phyloP scores from a whole-genome alignment of 2,113 vertebrate species.

The Pardalotus punctatus region DNA sequence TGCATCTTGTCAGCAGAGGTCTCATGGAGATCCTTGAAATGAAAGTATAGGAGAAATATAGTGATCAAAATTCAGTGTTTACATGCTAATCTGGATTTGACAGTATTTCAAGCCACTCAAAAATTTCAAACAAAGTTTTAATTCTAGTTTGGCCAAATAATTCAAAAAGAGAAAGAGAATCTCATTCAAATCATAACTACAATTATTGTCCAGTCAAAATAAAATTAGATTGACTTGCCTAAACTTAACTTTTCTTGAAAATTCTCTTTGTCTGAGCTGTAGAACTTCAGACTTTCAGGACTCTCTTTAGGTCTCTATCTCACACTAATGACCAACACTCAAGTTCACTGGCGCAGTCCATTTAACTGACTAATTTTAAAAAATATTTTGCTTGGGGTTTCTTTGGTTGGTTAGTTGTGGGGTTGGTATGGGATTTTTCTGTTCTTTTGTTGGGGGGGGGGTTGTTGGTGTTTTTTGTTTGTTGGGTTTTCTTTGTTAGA shows the following conservation, averaged over 20 bases:
- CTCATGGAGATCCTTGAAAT: background rate
- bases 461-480: background rate
- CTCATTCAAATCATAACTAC: background rate
- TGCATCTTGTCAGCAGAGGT: background rate
- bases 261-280: background rate
- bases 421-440: background rate
- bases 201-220: background rate
- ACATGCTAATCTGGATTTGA: background rate
- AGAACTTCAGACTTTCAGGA: background rate
- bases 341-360: background rate
- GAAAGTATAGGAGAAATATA: background rate
- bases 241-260: background rate
- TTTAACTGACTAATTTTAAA: background rate
- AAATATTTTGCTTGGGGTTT: background rate
- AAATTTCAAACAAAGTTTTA: background rate
- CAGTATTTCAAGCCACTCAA: background rate
- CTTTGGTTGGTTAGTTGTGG: background rate
- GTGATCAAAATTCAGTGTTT: background rate
- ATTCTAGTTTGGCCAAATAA: background rate
- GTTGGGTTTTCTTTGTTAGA: background rate
- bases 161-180: background rate
- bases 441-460: background rate
- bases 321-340: background rate
- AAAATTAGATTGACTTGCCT: background rate
- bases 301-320: background rate